A percentile compares a stretch with the other conserved stretches of the same genome.
phyloP scores from a whole-genome alignment of 1,140 invertebrate species.

The Colletes latitarsis region DNA sequence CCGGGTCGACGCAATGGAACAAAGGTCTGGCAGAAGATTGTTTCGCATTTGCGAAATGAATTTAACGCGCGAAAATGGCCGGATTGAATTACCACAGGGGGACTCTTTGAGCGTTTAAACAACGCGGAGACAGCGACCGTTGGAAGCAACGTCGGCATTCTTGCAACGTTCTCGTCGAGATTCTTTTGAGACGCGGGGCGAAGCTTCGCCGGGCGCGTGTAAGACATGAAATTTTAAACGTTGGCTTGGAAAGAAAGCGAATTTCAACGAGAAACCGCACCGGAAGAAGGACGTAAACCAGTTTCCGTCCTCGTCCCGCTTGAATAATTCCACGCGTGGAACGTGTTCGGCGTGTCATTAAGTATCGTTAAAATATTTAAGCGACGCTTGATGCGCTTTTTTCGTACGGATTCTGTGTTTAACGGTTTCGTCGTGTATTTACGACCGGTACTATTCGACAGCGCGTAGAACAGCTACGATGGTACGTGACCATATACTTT shows the following conservation, averaged over 20 bases:
- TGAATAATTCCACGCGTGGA: neutral
- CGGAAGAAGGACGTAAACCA: neutral
- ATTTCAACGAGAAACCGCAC: neutral
- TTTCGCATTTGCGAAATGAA: constrained; percentile 19
- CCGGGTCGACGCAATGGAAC: neutral
- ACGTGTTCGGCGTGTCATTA: constrained; percentile 15
- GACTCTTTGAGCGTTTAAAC: constrained; percentile 16
- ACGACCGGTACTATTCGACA: neutral
- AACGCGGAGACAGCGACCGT: neutral
- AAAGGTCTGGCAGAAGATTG: neutral
- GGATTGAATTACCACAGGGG: constrained; percentile 20
- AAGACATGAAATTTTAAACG: neutral
- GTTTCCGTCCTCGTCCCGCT: neutral
- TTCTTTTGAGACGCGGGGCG: neutral
- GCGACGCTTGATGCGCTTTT: too few relatives aligned
- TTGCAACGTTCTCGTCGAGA: neutral
- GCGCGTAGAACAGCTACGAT: neutral
- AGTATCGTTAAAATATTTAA: constrained; percentile 26
- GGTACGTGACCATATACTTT: neutral
- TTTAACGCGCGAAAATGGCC: constrained; percentile 23
- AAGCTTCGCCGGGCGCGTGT: neutral
- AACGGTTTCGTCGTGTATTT: constrained; percentile 11
- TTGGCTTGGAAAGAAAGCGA: constrained; percentile 15
- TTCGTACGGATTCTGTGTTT: neutral
- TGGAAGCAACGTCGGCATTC: neutral